These are phyloP conservation scores for Scleropages formosus DNA, from an alignment of 2,797 vertebrate species.

Conservation along the genomic window DNA sequence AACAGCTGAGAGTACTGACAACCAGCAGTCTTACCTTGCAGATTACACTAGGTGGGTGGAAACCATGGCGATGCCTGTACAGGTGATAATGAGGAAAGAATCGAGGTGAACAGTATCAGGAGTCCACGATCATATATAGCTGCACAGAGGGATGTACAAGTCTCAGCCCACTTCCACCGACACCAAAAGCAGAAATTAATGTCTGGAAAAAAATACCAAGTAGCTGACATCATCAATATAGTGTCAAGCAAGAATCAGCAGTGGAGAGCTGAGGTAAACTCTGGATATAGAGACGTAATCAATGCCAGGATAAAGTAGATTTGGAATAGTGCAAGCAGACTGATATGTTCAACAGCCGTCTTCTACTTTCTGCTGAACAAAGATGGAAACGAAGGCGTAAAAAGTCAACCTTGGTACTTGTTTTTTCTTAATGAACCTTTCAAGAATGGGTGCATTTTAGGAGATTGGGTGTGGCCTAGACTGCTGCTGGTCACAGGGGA, in stretches of 20 bases:
- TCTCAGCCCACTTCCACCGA: too few relatives aligned
- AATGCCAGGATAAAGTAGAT: too few relatives aligned
- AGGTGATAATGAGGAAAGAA: conserved; percentile 11
- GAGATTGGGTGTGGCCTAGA: too few relatives aligned
- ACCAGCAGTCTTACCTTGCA: background rate
- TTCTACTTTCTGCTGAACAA: too few relatives aligned
- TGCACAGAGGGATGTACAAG: background rate
- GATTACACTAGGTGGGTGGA: background rate
- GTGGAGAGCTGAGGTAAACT: background rate
- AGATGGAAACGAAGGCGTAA: too few relatives aligned
- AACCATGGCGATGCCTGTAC: background rate
- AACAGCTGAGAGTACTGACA: background rate
- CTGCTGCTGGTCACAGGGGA: too few relatives aligned
- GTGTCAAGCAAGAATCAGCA: background rate
- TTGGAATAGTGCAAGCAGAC: too few relatives aligned
- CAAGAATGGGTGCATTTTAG: too few relatives aligned
- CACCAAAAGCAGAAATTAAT: background rate
- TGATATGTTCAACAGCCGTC: too few relatives aligned
- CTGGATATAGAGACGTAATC: background rate
- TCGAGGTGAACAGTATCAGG: background rate
- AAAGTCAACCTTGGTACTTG: too few relatives aligned
- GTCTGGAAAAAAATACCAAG: background rate
- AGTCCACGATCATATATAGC: background rate
- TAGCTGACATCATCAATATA: background rate
- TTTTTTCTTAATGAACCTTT: too few relatives aligned